phyloP scores from a whole-genome alignment of 2,888 invertebrate genomes.

The Chrysomela aeneicollis region DNA sequence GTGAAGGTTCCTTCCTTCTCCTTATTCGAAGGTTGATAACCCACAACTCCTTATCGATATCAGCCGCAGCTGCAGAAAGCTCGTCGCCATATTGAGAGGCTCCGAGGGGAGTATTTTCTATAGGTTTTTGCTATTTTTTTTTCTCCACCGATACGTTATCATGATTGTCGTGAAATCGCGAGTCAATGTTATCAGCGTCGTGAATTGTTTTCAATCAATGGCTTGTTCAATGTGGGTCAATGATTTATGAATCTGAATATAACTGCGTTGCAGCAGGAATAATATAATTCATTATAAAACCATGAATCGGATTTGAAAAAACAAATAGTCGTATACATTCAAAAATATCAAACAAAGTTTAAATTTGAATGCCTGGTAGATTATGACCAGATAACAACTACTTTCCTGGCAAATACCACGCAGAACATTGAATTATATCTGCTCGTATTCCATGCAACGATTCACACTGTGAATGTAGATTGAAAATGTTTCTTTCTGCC shows the following conservation, averaged over 20 bases:
- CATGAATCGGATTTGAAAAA: too few relatives aligned
- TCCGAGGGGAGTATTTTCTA: background rate
- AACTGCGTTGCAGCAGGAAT: too few relatives aligned
- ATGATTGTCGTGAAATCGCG: background rate
- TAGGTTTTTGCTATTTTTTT: background rate
- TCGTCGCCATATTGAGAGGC: constrained; percentile 19
- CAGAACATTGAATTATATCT: too few relatives aligned
- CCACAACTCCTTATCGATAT: background rate
- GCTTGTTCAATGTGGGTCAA: background rate
- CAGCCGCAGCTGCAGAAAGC: constrained; percentile 21
- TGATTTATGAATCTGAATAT: background rate
- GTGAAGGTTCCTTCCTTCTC: background rate
- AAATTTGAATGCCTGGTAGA: too few relatives aligned
- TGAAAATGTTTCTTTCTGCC: too few relatives aligned
- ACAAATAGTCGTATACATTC: too few relatives aligned
- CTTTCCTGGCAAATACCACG: too few relatives aligned
- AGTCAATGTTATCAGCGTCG: background rate
- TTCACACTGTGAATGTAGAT: too few relatives aligned
- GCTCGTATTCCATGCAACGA: too few relatives aligned
- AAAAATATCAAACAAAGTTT: too few relatives aligned
- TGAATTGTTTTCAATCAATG: background rate
- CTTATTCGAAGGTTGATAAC: background rate
- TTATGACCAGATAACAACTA: too few relatives aligned
- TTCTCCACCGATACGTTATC: background rate
- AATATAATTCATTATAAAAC: too few relatives aligned